Conservation (phyloP, 2,888 invertebrate species). For the Euspilapteryx auroguttella region DNA sequence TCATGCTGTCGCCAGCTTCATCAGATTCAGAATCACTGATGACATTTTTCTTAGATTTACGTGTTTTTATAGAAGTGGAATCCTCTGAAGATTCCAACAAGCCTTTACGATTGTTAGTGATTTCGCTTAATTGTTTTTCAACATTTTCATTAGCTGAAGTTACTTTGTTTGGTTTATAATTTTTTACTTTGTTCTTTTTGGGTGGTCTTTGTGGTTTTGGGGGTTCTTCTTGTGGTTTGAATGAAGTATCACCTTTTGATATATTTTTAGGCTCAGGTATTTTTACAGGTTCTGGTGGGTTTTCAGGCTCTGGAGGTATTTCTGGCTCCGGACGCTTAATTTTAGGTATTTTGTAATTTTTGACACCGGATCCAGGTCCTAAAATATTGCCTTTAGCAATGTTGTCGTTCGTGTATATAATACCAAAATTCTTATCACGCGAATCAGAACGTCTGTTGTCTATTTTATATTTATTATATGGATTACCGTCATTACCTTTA, state of each 20-base stretch:
- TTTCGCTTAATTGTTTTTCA: too few species aligned
- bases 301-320: slow-evolving; percentile 6
- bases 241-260: slow-evolving; percentile 3
- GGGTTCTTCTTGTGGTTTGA: slow-evolving; percentile 7
- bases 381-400: slow-evolving; percentile 38
- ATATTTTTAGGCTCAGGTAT: slow-evolving; percentile 2
- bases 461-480: too few species aligned
- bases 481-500: too few species aligned
- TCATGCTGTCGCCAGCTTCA: slow-evolving; percentile 10
- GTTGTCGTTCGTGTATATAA: slow-evolving; percentile 42
- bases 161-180: too few species aligned
- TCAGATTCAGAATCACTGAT: slow-evolving; percentile 28
- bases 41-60: slow-evolving; percentile 16
- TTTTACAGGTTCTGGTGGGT: slow-evolving; percentile 4
- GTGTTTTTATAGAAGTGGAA: slow-evolving; percentile 10
- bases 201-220: slow-evolving; percentile 6
- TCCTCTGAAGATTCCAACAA: too few species aligned
- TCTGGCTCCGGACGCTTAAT: slow-evolving; percentile 28
- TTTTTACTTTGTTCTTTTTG: slow-evolving; percentile 5
- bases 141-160: too few species aligned
- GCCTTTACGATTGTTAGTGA: too few species aligned
- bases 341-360: slow-evolving; percentile 54
- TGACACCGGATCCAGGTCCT: slow-evolving; percentile 36
- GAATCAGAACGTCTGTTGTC: background rate
- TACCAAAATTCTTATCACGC: slow-evolving; percentile 18